Conservation (phyloP, 37 sponge, comb jelly and placozoan genomes). For the Aplysina aerophoba region DNA sequence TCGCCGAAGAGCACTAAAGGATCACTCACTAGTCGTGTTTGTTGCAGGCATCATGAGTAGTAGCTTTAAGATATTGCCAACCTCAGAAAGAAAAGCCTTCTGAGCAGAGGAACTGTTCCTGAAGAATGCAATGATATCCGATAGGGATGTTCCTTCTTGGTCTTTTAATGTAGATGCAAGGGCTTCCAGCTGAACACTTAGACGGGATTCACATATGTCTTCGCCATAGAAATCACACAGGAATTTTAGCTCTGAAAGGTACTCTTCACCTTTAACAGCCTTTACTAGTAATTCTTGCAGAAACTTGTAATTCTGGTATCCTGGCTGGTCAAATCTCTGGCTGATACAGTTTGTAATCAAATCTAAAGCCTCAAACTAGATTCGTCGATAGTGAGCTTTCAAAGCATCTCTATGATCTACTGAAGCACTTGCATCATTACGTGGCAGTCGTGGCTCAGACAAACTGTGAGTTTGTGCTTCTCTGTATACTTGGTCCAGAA, state of each 20-base stretch:
- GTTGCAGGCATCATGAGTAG: constrained; percentile 26
- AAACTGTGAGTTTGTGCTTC: constrained; percentile 17
- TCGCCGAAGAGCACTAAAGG: constrained; percentile 10
- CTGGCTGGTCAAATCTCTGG: constrained; percentile 29
- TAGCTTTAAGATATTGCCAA: constrained; percentile 8
- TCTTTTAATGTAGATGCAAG: constrained; percentile 22
- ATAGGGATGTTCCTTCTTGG: constrained; percentile 10
- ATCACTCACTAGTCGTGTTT: background rate
- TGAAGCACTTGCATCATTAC: constrained; percentile 40
- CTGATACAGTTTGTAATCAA: background rate
- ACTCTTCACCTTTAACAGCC: constrained; percentile 24
- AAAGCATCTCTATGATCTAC: constrained; percentile 15
- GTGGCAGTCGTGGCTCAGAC: constrained; percentile 38
- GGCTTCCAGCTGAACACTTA: constrained; percentile 23
- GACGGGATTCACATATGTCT: constrained; percentile 35
- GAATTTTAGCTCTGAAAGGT: constrained; percentile 18
- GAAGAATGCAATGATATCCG: constrained; percentile 8
- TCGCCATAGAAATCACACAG: constrained; percentile 22
- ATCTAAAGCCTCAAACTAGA: constrained; percentile 19
- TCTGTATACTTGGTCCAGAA: constrained; percentile 20
- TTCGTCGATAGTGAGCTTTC: constrained; percentile 20
- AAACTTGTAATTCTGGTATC: constrained; percentile 31
- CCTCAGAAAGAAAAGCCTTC: constrained; percentile 32
- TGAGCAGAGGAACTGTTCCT: background rate
- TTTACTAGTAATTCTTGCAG: constrained; percentile 24